A percentile compares a stretch with the other conserved stretches of the same genome.
phyloP scores from a whole-genome alignment of 2,797 vertebrate species.

The Paguma larvata region DNA sequence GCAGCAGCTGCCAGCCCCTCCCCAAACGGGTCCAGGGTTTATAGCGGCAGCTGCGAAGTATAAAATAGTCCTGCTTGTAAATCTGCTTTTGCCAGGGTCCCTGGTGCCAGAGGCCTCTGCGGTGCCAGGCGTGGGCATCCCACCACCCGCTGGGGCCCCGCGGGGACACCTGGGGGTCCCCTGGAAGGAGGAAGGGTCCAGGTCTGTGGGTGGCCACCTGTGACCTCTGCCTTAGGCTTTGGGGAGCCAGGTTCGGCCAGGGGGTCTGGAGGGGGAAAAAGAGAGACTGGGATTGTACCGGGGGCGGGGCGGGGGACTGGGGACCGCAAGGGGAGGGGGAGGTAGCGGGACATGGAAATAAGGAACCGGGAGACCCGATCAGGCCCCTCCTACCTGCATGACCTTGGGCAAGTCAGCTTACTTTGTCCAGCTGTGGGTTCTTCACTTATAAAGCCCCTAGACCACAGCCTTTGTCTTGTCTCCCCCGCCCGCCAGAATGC shows the following conservation, averaged over 20 bases:
- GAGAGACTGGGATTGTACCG: not conserved
- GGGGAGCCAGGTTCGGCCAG: not conserved
- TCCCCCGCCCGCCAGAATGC: not conserved
- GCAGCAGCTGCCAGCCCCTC: constrained; percentile 60
- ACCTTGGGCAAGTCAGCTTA: not conserved
- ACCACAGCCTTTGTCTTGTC: not conserved
- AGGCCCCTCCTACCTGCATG: not conserved
- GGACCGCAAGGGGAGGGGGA: not conserved
- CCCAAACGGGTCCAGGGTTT: not conserved
- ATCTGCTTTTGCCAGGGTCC: not conserved
- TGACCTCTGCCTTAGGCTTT: not conserved
- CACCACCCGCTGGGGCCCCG: not conserved
- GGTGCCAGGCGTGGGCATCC: not conserved
- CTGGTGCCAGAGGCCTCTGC: not conserved
- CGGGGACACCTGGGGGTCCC: too few relatives aligned
- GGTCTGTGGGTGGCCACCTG: not conserved
- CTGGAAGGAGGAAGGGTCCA: not conserved
- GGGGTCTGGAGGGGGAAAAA: not conserved
- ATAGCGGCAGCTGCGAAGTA: constrained; percentile 74
- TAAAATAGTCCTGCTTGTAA: constrained; percentile 68
- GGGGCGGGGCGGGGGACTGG: not conserved
- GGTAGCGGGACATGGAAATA: not conserved
- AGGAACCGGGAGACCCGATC: not conserved
- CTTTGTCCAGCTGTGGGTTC: not conserved
- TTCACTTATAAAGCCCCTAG: not conserved